These are phyloP conservation scores for Orchesella flavescens DNA, from an alignment of 2,888 invertebrate genomes.

Conservation along the genomic window DNA sequence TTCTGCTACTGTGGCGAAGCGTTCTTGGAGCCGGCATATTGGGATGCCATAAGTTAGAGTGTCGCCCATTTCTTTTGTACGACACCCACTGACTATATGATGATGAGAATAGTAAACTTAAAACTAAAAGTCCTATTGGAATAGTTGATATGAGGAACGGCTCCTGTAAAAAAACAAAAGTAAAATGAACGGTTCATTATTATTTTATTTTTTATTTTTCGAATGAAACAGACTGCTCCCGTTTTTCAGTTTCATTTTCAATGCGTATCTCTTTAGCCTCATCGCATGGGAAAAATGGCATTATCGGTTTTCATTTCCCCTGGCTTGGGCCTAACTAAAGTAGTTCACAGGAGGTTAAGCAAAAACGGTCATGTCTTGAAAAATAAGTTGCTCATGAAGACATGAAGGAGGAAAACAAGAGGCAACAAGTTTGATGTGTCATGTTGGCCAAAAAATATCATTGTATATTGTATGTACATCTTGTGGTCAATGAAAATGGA, in stretches of 20 bases:
- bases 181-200: constrained; percentile 26
- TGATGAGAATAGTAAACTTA: constrained; percentile 37
- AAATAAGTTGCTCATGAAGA: not conserved
- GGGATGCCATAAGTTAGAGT: constrained; percentile 60
- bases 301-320: not conserved
- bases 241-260: constrained; percentile 46
- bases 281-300: not conserved
- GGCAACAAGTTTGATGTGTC: not conserved
- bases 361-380: not conserved
- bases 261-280: not conserved
- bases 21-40: constrained; percentile 59
- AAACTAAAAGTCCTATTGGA: constrained; percentile 38
- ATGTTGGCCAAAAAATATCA: constrained; percentile 10
- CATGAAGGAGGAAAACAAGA: not conserved
- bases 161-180: constrained; percentile 35
- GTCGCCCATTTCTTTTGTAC: constrained; percentile 27
- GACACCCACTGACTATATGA: constrained; percentile 59
- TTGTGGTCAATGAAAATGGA: constrained; percentile 55
- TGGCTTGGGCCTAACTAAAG: constrained; percentile 3
- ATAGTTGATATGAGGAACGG: constrained; percentile 37
- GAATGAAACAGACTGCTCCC: constrained; percentile 5
- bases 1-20: constrained; percentile 50
- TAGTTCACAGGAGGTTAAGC: constrained; percentile 12
- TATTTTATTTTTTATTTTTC: not conserved
- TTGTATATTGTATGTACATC: not conserved